Percentiles rank a stretch among this genome's conserved stretches.
These are phyloP conservation scores for Aurelia sp. DNA, from an alignment of 30 jellyfish, hydroid and myxozoan species.

Conservation along the genomic window DNA sequence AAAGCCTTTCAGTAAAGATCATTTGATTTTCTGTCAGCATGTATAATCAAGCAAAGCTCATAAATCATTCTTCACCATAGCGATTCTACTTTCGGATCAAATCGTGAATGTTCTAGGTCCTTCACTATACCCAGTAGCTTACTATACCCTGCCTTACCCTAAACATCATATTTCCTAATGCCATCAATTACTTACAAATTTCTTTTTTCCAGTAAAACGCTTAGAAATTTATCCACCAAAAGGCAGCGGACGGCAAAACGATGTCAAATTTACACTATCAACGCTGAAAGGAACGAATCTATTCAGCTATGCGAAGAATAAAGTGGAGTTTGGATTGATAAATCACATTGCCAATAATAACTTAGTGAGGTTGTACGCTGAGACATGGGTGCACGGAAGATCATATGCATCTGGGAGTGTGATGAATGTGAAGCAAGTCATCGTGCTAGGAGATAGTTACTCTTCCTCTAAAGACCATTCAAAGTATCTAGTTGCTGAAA, in stretches of 20 bases:
- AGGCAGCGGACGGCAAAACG: conserved; percentile 10
- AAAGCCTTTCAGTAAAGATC: too few relatives aligned
- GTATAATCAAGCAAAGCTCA: too few relatives aligned
- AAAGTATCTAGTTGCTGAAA: not conserved
- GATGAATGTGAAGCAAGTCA: not conserved
- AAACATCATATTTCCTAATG: too few relatives aligned
- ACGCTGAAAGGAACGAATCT: conserved; percentile 3
- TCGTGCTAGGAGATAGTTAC: conserved; percentile 8
- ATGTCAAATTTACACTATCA: not conserved
- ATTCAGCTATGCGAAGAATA: not conserved
- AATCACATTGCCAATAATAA: not conserved
- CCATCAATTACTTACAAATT: not conserved
- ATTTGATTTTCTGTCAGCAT: too few relatives aligned
- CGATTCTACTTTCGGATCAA: too few relatives aligned
- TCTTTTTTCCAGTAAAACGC: not conserved
- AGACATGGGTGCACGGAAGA: conserved; percentile 3
- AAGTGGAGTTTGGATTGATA: not conserved
- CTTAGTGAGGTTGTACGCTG: conserved; percentile 2
- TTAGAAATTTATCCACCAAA: conserved; percentile 1
- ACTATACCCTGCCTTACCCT: too few relatives aligned
- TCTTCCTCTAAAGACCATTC: not conserved
- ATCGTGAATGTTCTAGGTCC: too few relatives aligned
- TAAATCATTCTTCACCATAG: too few relatives aligned
- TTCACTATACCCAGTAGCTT: too few relatives aligned
- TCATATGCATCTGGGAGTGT: not conserved